phyloP scores from a whole-genome alignment of 2,113 vertebrate genomes.

The Lepisosteus oculatus region DNA sequence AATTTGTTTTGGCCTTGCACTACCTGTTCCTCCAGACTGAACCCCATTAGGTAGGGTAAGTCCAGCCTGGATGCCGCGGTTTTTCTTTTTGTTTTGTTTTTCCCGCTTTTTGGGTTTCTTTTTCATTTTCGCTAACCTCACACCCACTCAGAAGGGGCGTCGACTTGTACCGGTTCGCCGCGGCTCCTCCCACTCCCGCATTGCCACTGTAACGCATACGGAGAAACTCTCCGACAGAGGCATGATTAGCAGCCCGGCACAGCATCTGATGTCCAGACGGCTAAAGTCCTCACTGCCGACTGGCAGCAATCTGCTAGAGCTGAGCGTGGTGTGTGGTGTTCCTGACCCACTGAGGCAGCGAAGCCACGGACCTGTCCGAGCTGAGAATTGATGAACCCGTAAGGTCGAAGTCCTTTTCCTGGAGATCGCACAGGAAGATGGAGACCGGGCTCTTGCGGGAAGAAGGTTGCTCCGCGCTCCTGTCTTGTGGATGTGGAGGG shows the following conservation, averaged over 20 bases:
- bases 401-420: conserved; percentile 22
- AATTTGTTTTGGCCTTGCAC: no score
- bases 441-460: conserved; percentile 17
- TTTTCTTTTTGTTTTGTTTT: no score
- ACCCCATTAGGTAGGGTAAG: no score
- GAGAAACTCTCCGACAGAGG: conserved; percentile 20
- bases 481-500: conserved; percentile 29
- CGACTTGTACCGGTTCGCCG: no score
- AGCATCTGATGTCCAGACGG: conserved; percentile 17
- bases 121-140: no score
- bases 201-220: neutral
- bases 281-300: conserved; percentile 19
- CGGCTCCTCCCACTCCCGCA: no score
- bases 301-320: conserved; percentile 14
- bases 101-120: no score
- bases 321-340: neutral
- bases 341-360: neutral
- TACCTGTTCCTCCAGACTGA: no score
- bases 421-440: conserved; percentile 20
- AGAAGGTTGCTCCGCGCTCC: conserved; percentile 21
- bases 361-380: conserved; percentile 13
- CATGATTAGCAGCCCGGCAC: conserved; percentile 22
- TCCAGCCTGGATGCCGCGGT: no score
- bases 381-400: conserved; percentile 16
- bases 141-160: no score